phyloP scores from a whole-genome alignment of 1,140 invertebrate genomes.

The Drosophila pandora region DNA sequence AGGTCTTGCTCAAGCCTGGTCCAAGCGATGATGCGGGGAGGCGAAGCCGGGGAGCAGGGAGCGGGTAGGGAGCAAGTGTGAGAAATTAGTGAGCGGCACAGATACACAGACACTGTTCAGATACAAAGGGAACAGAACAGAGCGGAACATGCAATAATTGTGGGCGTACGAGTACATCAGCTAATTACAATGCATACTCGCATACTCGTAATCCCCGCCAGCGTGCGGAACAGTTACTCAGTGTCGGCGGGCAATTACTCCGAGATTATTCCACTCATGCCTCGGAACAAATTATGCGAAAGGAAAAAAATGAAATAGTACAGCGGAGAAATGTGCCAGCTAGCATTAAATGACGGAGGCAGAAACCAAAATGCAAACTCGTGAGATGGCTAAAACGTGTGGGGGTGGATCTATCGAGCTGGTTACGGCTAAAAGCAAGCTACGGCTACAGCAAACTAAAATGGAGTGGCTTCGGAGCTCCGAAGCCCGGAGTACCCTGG shows the following conservation, averaged over 20 bases:
- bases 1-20: slow-evolving; percentile 91
- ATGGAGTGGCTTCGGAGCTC: slow-evolving; percentile 14
- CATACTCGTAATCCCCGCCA: slow-evolving; percentile 3
- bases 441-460: slow-evolving; percentile 2
- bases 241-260: slow-evolving; percentile 50
- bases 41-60: background rate
- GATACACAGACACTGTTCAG: slow-evolving; percentile 24
- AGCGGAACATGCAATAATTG: slow-evolving; percentile 60
- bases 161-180: slow-evolving; percentile 69
- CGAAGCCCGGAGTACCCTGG: slow-evolving; percentile 26
- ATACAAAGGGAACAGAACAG: slow-evolving; percentile 29
- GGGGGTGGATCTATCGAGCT: slow-evolving; percentile 9
- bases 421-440: slow-evolving; percentile 19
- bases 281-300: slow-evolving; percentile 81
- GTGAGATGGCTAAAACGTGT: slow-evolving; percentile 12
- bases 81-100: slow-evolving; percentile 65
- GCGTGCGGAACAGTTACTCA: slow-evolving; percentile 39
- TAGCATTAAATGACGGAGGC: background rate
- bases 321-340: background rate
- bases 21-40: slow-evolving; percentile 6
- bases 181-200: slow-evolving; percentile 58
- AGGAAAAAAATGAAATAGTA: slow-evolving; percentile 1
- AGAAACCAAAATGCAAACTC: slow-evolving; percentile 32
- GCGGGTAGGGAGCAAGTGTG: slow-evolving; percentile 54
- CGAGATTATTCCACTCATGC: slow-evolving; percentile 83